Conservation (phyloP, 2,888 invertebrate genomes). For the Chrysolina oricalcia region DNA sequence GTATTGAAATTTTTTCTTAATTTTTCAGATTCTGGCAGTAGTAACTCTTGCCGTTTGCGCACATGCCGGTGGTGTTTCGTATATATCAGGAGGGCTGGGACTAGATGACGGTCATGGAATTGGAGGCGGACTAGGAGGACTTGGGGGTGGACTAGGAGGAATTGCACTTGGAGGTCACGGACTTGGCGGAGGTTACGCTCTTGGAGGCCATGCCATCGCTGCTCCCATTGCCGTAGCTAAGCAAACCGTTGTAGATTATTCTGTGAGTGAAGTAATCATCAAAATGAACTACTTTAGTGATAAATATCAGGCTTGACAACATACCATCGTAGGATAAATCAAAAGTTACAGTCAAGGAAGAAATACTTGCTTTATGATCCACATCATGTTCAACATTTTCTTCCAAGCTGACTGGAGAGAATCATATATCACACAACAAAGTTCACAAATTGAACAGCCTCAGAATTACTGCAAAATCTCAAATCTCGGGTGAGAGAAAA, state of each 20-base stretch:
- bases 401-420: too few relatives aligned
- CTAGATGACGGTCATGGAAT: conserved; percentile 42
- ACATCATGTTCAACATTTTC: too few relatives aligned
- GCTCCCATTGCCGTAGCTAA: conserved; percentile 51
- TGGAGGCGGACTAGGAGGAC: conserved; percentile 35
- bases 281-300: too few relatives aligned
- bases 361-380: too few relatives aligned
- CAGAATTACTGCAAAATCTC: too few relatives aligned
- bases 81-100: conserved; percentile 44
- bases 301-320: too few relatives aligned
- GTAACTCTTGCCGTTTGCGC: conserved; percentile 31
- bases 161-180: conserved; percentile 34
- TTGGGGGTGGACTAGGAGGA: conserved; percentile 43
- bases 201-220: conserved; percentile 35
- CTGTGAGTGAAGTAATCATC: conserved; percentile 29
- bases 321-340: too few relatives aligned
- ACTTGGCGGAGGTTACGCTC: conserved; percentile 35
- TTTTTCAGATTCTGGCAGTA: conserved; percentile 39
- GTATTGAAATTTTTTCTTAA: background rate
- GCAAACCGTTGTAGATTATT: conserved; percentile 50
- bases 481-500: too few relatives aligned
- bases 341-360: too few relatives aligned
- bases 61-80: conserved; percentile 40
- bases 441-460: too few relatives aligned
- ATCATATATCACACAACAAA: too few relatives aligned